These are phyloP conservation scores for Ichneumon xanthorius DNA, from an alignment of 2,888 invertebrate species.

Conservation along the genomic window DNA sequence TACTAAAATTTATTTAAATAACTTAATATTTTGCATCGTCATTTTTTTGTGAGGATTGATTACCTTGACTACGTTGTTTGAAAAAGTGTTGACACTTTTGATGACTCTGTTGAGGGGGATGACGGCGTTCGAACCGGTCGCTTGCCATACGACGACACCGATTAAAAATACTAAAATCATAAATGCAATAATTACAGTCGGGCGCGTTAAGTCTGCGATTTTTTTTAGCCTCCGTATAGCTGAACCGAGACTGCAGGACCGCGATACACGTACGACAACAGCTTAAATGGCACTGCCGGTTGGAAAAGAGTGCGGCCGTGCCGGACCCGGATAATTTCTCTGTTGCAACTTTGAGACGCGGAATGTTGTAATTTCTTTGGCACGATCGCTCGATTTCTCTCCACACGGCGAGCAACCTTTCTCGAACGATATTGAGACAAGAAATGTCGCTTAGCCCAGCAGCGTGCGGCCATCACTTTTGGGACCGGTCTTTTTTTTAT, in stretches of 20 bases:
- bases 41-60: background rate
- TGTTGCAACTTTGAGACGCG: conserved; percentile 10
- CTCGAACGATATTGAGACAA: conserved; percentile 1
- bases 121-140: background rate
- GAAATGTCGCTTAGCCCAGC: background rate
- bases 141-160: conserved; percentile 34
- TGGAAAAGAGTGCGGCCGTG: background rate
- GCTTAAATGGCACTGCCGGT: background rate
- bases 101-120: conserved; percentile 24
- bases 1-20: too few relatives aligned
- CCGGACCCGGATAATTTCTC: background rate
- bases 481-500: background rate
- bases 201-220: background rate
- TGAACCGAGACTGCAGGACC: too few relatives aligned
- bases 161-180: conserved; percentile 55
- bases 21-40: too few relatives aligned
- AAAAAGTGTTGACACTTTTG: conserved; percentile 44
- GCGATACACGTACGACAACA: conserved; percentile 3
- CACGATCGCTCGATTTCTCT: conserved; percentile 22
- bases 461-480: background rate
- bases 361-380: conserved; percentile 19
- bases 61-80: conserved; percentile 57
- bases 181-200: background rate
- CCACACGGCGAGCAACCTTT: conserved; percentile 8
- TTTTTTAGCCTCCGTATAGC: background rate